Evolutionary conservation across 2,888 invertebrate genomes (phyloP).

Genomic region (Mystacides longicornis): DNA sequence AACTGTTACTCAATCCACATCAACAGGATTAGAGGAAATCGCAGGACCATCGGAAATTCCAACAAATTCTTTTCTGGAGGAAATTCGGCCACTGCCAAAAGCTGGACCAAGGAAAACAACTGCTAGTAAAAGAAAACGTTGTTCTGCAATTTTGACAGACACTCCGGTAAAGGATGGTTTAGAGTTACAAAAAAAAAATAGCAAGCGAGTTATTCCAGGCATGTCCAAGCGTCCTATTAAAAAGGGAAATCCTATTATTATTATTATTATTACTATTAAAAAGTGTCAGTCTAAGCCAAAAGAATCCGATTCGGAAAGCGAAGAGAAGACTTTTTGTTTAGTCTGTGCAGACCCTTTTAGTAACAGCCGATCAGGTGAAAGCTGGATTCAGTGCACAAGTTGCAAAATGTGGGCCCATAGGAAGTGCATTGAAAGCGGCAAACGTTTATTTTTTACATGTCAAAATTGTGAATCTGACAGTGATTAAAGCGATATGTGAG

Average conservation of each 20-base stretch:
- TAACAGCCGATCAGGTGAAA: constrained; percentile 14
- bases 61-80: constrained; percentile 7
- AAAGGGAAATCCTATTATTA: constrained; percentile 7
- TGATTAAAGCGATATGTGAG: constrained; percentile 4
- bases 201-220: constrained; percentile 7
- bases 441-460: constrained; percentile 6
- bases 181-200: constrained; percentile 10
- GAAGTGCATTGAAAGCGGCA: constrained; percentile 4
- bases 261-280: too few relatives aligned
- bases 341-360: constrained; percentile 17
- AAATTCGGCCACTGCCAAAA: constrained; percentile 22
- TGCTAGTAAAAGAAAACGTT: constrained; percentile 17
- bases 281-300: constrained; percentile 13
- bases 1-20: background rate
- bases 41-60: constrained; percentile 7
- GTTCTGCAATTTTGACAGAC: constrained; percentile 24
- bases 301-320: constrained; percentile 10
- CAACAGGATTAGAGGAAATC: constrained; percentile 3
- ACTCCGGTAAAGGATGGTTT: constrained; percentile 23
- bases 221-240: constrained; percentile 1
- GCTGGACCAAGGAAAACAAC: constrained; percentile 15
- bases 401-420: constrained; percentile 14
- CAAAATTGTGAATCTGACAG: constrained; percentile 8
- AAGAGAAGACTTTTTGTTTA: constrained; percentile 16
- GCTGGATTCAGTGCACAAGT: constrained; percentile 16